Conservation (phyloP, 64 coral and sea anemone genomes). For the Catalaphyllia jardinei region DNA sequence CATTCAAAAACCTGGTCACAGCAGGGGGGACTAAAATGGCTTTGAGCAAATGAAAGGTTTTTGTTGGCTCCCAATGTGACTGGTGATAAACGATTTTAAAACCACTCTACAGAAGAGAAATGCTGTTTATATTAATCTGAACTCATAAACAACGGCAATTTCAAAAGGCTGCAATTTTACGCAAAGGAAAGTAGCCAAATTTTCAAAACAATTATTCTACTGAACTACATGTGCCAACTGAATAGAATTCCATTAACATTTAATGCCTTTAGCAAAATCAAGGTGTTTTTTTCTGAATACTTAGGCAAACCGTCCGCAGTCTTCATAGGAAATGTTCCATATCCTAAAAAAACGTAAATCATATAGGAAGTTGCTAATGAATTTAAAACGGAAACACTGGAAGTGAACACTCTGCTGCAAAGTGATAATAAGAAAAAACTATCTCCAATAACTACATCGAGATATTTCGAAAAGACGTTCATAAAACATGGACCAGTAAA, state of each 20-base stretch:
- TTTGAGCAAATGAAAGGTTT: not conserved
- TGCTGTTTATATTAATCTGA: not conserved
- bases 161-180: not conserved
- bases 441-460: not conserved
- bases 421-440: not conserved
- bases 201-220: not conserved
- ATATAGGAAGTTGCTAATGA: not conserved
- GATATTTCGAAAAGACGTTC: not conserved
- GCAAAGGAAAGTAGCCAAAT: not conserved
- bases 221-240: too few species aligned
- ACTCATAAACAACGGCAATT: not conserved
- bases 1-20: too few species aligned
- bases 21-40: too few species aligned
- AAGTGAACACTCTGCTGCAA: not conserved
- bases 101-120: not conserved
- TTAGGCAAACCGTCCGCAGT: not conserved
- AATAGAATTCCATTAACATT: too few species aligned
- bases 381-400: not conserved
- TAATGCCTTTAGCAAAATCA: too few species aligned
- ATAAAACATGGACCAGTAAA: not conserved
- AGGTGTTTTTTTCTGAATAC: too few species aligned
- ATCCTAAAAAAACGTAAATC: not conserved
- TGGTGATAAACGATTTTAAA: not conserved
- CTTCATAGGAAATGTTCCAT: not conserved
- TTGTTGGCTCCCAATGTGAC: not conserved